A percentile compares a stretch with the other conserved stretches of the same genome.
Conservation (phyloP, 1,140 invertebrate genomes). For the Drosophila pectinifera region DNA sequence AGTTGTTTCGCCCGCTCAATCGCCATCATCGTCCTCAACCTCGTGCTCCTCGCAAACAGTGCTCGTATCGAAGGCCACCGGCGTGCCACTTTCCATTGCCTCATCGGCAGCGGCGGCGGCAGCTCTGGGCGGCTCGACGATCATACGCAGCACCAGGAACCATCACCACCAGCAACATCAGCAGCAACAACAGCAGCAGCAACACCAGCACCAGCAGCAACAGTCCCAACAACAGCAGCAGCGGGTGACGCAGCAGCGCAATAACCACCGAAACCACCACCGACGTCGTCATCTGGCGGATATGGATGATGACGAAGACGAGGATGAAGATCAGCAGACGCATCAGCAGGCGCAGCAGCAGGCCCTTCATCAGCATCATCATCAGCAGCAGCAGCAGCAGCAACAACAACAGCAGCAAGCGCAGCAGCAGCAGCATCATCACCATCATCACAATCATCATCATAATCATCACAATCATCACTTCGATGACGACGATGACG, state of each 20-base stretch:
- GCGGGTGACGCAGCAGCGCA: constrained; percentile 59
- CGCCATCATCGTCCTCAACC: constrained; percentile 79
- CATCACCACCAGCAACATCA: constrained; percentile 58
- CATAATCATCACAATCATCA: constrained; percentile 75
- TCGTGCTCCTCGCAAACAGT: constrained; percentile 82
- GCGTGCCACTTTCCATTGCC: constrained; percentile 74
- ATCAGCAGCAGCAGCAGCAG: constrained; percentile 21
- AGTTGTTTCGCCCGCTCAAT: constrained; percentile 76
- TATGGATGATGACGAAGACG: constrained; percentile 79
- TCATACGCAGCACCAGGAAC: constrained; percentile 80
- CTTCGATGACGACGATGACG: constrained; percentile 81
- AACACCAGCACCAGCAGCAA: constrained; percentile 47
- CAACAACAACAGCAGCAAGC: constrained; percentile 22
- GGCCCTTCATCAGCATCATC: constrained; percentile 6
- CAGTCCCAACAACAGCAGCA: constrained; percentile 54
- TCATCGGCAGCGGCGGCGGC: constrained; percentile 68
- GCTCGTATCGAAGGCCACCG: constrained; percentile 76
- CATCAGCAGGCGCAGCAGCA: constrained; percentile 22
- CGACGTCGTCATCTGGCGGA: constrained; percentile 81
- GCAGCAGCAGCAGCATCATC: constrained; percentile 53
- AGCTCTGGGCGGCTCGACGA: constrained; percentile 70
- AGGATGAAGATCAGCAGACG: constrained; percentile 55
- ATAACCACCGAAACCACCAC: constrained; percentile 84
- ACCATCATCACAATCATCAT: constrained; percentile 60
- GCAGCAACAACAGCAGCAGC: constrained; percentile 37